These are phyloP conservation scores for Antidorcas marsupialis DNA, from an alignment of 2,113 vertebrate genomes.

Conservation along the genomic window DNA sequence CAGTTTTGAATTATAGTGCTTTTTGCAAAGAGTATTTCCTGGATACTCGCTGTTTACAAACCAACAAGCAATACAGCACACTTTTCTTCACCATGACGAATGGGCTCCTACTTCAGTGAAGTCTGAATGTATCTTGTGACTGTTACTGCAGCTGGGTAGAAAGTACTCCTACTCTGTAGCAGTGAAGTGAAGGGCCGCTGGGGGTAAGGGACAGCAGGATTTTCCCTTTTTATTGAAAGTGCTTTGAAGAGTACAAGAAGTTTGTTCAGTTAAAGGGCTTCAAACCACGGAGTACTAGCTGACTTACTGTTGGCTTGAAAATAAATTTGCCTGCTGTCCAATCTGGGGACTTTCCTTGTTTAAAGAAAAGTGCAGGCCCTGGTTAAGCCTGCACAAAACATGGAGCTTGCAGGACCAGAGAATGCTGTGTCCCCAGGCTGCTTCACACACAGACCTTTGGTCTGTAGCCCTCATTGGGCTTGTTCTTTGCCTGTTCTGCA, in stretches of 20 bases:
- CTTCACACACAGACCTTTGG: neutral
- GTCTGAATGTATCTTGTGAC: neutral
- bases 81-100: neutral
- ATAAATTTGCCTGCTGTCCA: conserved; percentile 9
- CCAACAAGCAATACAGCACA: neutral
- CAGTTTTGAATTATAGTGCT: neutral
- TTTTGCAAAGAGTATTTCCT: neutral
- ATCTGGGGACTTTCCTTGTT: neutral
- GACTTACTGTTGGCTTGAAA: neutral
- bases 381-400: neutral
- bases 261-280: neutral
- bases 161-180: neutral
- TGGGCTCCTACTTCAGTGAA: neutral
- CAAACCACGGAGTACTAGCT: neutral
- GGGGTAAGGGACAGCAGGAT: neutral
- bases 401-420: neutral
- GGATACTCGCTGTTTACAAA: neutral
- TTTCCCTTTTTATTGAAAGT: neutral
- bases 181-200: neutral
- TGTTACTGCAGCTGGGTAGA: neutral
- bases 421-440: neutral
- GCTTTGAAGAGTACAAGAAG: neutral
- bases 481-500: neutral
- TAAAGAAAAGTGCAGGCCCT: neutral
- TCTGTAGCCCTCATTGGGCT: accelerated